Evolutionary conservation across 23 tunicate species (phyloP), one percentile per base, ranked within the genome.

Genomic region (Botrylloides violaceus): DNA sequence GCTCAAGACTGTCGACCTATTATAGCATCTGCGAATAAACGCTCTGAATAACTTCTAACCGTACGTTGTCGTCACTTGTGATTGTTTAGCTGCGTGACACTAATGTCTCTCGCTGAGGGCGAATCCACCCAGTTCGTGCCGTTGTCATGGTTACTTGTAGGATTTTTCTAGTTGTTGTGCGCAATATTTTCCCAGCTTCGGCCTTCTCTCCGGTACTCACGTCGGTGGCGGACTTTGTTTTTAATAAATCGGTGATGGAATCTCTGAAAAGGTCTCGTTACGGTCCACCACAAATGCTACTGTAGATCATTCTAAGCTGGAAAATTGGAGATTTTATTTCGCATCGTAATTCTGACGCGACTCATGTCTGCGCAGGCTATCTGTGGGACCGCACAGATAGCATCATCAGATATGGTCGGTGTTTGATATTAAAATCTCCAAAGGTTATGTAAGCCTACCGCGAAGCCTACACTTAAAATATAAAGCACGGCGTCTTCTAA

Each of bases 51-150:
- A 43, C 53, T 43, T 43, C 53, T 15, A 43, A 43, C 53, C 53
- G 53, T 43, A 43, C 53, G 53, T 63, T 31, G 70, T 63, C 70
- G 33, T 15, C 70, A 33, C 35, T 28, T 63, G 20, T 63, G 35
- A 33, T 63, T 63, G 70, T 28, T 63, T 63, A 63, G 70, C 70
- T 63, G 70, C 70, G 32, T 63, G 70, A 33, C 70, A 12, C 70
- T 33, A 33, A 63, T 63, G 33, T 33, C 34, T 31, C 70, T 63
- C 33, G 70, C 32, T 63, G 3, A 33, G 70, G 70, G 34, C 35
- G 32, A 63, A 63, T 63, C 35, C 35, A 34, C 34, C 33, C 70
- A 3, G 74, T 32, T 23, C 74, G 74, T 68, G 74, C 74, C 74
- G 74, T 68, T 43, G 61, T 56, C 37, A 68, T 37, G 74, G 74